Evolutionary conservation across 1,140 invertebrate genomes (phyloP).

Genomic region (Anastrepha obliqua): DNA sequence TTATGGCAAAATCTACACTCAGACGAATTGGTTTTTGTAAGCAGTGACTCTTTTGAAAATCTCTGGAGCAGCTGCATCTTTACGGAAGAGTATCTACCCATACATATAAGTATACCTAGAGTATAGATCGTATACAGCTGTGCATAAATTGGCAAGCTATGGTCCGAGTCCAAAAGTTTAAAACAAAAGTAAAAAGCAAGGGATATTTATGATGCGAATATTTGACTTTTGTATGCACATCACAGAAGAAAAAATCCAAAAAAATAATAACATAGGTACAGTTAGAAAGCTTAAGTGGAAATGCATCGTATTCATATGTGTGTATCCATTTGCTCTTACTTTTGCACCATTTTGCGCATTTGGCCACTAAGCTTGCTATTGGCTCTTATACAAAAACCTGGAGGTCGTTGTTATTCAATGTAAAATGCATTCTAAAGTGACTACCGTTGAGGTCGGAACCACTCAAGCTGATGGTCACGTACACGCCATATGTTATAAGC

Average conservation of each 20-base stretch:
- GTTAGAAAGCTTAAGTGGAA: background rate
- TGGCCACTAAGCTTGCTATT: background rate
- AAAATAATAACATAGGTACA: background rate
- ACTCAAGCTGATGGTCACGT: background rate
- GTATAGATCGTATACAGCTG: too few species aligned
- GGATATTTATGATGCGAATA: conserved; percentile 6
- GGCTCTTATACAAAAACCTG: background rate
- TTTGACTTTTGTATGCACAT: conserved; percentile 3
- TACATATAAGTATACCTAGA: too few species aligned
- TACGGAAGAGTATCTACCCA: too few species aligned
- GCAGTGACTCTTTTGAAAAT: too few species aligned
- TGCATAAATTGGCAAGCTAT: too few species aligned
- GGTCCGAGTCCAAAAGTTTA: background rate
- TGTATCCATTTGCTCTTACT: too few species aligned
- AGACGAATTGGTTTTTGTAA: background rate
- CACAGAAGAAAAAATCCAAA: background rate
- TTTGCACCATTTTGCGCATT: too few species aligned
- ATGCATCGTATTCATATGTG: background rate
- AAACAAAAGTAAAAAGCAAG: background rate
- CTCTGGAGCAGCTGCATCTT: too few species aligned
- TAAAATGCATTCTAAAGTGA: conserved; percentile 2
- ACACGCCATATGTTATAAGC: background rate
- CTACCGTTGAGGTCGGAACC: background rate
- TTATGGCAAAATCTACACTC: background rate
- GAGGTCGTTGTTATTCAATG: background rate